These are phyloP conservation scores for Cheilosia urbana DNA, from an alignment of 2,888 invertebrate genomes.

Conservation along the genomic window DNA sequence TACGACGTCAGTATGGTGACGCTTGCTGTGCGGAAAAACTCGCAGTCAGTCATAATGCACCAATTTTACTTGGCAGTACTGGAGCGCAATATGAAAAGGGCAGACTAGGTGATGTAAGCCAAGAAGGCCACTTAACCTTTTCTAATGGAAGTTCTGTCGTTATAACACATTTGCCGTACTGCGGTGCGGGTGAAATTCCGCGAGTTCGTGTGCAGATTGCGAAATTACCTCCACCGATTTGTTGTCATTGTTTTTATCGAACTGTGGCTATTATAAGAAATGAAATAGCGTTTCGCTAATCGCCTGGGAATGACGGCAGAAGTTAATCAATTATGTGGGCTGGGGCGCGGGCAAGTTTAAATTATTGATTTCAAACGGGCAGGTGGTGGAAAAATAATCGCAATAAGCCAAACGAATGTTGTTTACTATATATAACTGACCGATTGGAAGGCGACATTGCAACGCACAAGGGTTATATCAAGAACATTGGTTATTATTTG, in stretches of 20 bases:
- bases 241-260: constrained; percentile 61
- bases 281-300: constrained; percentile 62
- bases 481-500: neutral
- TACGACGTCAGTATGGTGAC: constrained; percentile 35
- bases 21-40: constrained; percentile 40
- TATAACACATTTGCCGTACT: constrained; percentile 1
- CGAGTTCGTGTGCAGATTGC: constrained; percentile 63
- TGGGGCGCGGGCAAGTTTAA: constrained; percentile 32
- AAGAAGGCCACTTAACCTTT: constrained; percentile 72
- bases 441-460: too few species aligned
- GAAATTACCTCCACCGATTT: constrained; percentile 50
- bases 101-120: constrained; percentile 60
- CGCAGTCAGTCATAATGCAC: constrained; percentile 62
- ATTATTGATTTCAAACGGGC: constrained; percentile 50
- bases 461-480: too few species aligned
- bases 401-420: neutral
- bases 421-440: neutral
- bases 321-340: constrained; percentile 62
- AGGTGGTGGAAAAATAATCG: too few species aligned
- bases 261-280: constrained; percentile 13
- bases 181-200: constrained; percentile 36
- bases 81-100: constrained; percentile 9
- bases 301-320: constrained; percentile 69
- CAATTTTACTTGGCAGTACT: constrained; percentile 36
- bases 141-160: constrained; percentile 46